phyloP scores from a whole-genome alignment of 2,797 vertebrate species.

The Mergus octosetaceus region DNA sequence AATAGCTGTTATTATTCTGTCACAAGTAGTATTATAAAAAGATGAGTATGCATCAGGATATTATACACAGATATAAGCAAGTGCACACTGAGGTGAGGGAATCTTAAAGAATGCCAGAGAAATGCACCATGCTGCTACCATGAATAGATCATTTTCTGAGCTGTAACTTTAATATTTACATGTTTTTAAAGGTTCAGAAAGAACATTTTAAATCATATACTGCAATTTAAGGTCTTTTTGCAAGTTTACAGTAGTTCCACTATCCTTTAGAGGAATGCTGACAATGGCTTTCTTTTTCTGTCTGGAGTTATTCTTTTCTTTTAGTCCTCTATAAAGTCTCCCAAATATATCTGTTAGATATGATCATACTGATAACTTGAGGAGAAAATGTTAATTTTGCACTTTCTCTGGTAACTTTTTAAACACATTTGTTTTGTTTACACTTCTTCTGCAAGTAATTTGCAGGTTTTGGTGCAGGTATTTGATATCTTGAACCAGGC shows the following conservation, averaged over 20 bases:
- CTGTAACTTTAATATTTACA: neutral
- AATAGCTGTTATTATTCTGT: neutral
- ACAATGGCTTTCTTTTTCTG: neutral
- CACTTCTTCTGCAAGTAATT: neutral
- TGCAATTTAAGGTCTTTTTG: neutral
- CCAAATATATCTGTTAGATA: neutral
- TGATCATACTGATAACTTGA: neutral
- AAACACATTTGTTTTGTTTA: neutral
- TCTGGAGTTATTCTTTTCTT: neutral
- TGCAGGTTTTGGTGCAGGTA: neutral
- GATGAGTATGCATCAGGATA: neutral
- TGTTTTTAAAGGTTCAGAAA: neutral
- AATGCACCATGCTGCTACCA: neutral
- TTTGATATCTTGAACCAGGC: neutral
- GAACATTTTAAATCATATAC: neutral
- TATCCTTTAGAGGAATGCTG: neutral
- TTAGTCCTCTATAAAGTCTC: neutral
- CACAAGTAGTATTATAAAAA: neutral
- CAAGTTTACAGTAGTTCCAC: neutral
- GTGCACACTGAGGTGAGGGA: neutral
- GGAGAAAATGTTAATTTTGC: neutral
- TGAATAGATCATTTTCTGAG: neutral
- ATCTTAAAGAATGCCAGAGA: neutral
- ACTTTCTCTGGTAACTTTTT: neutral
- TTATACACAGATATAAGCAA: neutral